Evolutionary conservation across 2,797 vertebrate genomes (phyloP).

Genomic region (Chiloscyllium punctatum): DNA sequence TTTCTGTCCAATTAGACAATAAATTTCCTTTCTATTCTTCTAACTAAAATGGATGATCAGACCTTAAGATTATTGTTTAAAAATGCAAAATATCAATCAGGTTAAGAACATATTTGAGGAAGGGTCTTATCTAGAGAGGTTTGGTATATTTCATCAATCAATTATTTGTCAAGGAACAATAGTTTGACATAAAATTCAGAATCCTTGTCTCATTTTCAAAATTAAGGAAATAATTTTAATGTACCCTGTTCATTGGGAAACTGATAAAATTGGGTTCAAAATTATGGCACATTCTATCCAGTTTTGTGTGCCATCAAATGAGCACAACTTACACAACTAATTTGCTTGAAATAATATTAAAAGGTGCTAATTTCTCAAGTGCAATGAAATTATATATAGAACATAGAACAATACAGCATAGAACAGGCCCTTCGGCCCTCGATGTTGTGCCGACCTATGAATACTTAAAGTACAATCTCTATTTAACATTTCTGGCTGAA

Average conservation of each 20-base stretch:
- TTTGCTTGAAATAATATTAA: neutral
- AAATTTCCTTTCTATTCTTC: too few relatives aligned
- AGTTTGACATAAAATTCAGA: neutral
- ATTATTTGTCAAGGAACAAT: neutral
- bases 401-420: too few relatives aligned
- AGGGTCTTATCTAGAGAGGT: neutral
- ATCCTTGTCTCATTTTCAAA: neutral
- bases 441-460: too few relatives aligned
- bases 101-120: neutral
- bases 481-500: neutral
- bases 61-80: neutral
- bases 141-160: neutral
- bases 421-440: too few relatives aligned
- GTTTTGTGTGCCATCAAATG: neutral
- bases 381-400: neutral
- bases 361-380: neutral
- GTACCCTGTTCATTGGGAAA: neutral
- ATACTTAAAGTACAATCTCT: neutral
- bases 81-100: neutral
- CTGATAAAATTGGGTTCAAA: neutral
- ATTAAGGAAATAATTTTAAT: neutral
- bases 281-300: neutral
- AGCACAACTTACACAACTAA: neutral
- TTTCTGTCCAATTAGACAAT: too few relatives aligned
- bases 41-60: neutral